Evolutionary conservation across 1,140 invertebrate species (phyloP).

Genomic region (Pogonomyrmex barbatus): DNA sequence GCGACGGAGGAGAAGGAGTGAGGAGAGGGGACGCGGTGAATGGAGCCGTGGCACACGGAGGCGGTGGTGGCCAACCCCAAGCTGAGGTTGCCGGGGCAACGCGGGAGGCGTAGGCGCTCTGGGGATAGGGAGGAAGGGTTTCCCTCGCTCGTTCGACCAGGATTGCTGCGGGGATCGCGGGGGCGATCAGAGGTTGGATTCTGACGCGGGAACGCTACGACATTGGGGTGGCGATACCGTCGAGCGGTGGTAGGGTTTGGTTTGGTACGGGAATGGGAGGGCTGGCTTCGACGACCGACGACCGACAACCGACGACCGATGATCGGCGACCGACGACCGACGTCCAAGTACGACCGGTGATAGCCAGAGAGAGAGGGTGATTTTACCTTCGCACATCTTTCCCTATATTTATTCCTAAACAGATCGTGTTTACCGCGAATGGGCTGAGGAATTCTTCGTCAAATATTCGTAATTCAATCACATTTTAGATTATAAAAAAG

Average conservation of each 20-base stretch:
- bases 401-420: constrained; percentile 60
- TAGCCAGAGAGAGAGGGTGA: neutral
- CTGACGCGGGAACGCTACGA: constrained; percentile 45
- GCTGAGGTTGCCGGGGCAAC: constrained; percentile 85
- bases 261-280: constrained; percentile 29
- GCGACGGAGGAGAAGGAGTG: constrained; percentile 44
- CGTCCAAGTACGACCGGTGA: constrained; percentile 15
- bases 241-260: constrained; percentile 60
- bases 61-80: constrained; percentile 84
- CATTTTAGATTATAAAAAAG: neutral
- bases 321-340: constrained; percentile 51
- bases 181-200: constrained; percentile 57
- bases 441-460: constrained; percentile 38
- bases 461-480: constrained; percentile 28
- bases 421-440: constrained; percentile 66
- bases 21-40: constrained; percentile 79
- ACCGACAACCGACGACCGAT: constrained; percentile 49
- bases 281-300: constrained; percentile 46
- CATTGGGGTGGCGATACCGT: constrained; percentile 55
- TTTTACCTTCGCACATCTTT: constrained; percentile 53
- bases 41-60: constrained; percentile 82
- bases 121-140: constrained; percentile 76
- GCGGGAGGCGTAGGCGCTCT: constrained; percentile 83
- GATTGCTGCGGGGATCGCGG: constrained; percentile 70
- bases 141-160: constrained; percentile 76